Percentiles rank a stretch among this genome's conserved stretches.
Evolutionary conservation across 2,888 invertebrate species (phyloP).

Genomic region (Phengaris alcon): DNA sequence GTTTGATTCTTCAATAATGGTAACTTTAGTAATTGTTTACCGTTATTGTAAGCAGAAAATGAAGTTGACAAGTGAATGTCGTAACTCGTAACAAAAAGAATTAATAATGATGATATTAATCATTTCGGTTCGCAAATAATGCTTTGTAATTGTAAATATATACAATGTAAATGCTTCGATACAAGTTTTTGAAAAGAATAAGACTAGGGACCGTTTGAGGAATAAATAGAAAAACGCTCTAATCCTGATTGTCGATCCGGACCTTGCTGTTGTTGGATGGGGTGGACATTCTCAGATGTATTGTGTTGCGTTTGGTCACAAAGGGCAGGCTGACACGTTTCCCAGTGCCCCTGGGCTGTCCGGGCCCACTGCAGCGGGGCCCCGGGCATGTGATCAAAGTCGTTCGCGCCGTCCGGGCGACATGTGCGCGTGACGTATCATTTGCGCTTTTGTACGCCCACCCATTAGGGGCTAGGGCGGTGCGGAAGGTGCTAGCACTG

Average conservation of each 20-base stretch:
- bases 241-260: background rate
- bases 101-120: background rate
- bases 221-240: background rate
- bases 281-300: background rate
- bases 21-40: too few relatives aligned
- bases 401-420: slow-evolving; percentile 33
- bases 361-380: background rate
- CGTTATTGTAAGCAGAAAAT: background rate
- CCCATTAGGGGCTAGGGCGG: slow-evolving; percentile 53
- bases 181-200: background rate
- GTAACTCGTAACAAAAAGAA: background rate
- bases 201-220: background rate
- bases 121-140: background rate
- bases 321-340: background rate
- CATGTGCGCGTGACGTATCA: slow-evolving; percentile 69
- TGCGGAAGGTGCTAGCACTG: slow-evolving; percentile 32
- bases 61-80: background rate
- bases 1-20: background rate
- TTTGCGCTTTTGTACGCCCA: slow-evolving; percentile 69
- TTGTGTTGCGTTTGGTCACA: background rate
- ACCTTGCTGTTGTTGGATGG: background rate
- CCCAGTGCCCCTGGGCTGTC: background rate
- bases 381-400: slow-evolving; percentile 46
- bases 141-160: background rate
- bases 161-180: background rate